These are phyloP conservation scores for Bombus difficillimus DNA, from an alignment of 1,140 invertebrate genomes.

Conservation along the genomic window DNA sequence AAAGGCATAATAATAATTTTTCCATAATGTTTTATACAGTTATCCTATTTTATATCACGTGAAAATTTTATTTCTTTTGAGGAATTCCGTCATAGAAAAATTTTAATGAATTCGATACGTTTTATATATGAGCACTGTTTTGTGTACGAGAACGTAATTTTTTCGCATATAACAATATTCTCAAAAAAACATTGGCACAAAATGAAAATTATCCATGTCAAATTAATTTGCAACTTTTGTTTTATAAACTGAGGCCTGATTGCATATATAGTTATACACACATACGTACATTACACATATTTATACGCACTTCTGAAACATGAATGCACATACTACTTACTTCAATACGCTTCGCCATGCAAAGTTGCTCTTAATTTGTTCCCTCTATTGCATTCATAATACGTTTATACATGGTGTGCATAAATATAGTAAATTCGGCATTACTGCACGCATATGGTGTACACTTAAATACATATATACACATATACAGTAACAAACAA, in stretches of 20 bases:
- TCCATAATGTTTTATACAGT: neutral
- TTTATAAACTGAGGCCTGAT: conserved; percentile 47
- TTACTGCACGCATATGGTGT: conserved; percentile 54
- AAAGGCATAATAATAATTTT: conserved; percentile 18
- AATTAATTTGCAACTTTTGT: conserved; percentile 25
- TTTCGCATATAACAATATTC: neutral
- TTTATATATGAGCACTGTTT: conserved; percentile 8
- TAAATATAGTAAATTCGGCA: conserved; percentile 40
- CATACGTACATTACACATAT: conserved; percentile 16
- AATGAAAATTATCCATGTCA: conserved; percentile 31
- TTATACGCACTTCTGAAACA: conserved; percentile 25
- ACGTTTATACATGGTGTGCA: conserved; percentile 32
- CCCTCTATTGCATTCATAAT: conserved; percentile 23
- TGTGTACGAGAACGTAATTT: conserved; percentile 17
- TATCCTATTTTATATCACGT: neutral
- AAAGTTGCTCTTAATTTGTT: conserved; percentile 34
- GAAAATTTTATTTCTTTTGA: conserved; percentile 2
- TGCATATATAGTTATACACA: conserved; percentile 22
- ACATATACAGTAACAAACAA: conserved; percentile 58
- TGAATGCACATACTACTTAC: conserved; percentile 26
- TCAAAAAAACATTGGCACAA: conserved; percentile 21
- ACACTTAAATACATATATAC: conserved; percentile 68
- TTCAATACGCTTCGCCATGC: conserved; percentile 18
- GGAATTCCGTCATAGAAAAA: neutral
- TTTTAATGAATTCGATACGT: conserved; percentile 3